phyloP scores from a whole-genome alignment of 92 coral and sea anemone species.

The Paragorgia papillata region DNA sequence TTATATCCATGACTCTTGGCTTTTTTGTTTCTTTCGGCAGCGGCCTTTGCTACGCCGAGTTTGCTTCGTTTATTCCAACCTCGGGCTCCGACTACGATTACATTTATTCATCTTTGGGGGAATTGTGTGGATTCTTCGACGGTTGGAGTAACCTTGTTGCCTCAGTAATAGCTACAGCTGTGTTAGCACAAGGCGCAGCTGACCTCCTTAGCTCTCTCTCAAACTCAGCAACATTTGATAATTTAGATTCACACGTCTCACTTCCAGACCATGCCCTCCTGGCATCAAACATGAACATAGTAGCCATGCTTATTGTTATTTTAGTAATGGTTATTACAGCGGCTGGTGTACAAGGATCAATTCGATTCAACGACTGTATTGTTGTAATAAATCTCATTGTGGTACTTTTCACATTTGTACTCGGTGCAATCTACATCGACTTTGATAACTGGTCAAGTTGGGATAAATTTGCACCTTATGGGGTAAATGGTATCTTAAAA shows the following conservation, averaged over 20 bases:
- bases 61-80: conserved; percentile 20
- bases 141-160: conserved; percentile 23
- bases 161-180: conserved; percentile 23
- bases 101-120: conserved; percentile 21
- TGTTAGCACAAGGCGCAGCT: conserved; percentile 33
- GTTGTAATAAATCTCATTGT: conserved; percentile 28
- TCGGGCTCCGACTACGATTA: conserved; percentile 39
- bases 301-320: background rate
- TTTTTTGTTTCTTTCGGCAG: conserved; percentile 6
- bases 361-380: conserved; percentile 16
- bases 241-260: conserved; percentile 9
- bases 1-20: conserved; percentile 29
- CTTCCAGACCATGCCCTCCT: conserved; percentile 26
- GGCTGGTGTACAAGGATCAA: conserved; percentile 25
- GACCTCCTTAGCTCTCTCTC: conserved; percentile 32
- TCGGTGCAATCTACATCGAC: conserved; percentile 7
- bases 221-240: conserved; percentile 5
- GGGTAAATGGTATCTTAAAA: conserved; percentile 15
- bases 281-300: conserved; percentile 19
- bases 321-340: conserved; percentile 29
- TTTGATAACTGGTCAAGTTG: conserved; percentile 39
- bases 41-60: conserved; percentile 33
- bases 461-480: conserved; percentile 34
- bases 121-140: conserved; percentile 20
- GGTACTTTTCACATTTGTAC: conserved; percentile 1